Evolutionary conservation across 2,888 invertebrate species (phyloP), one percentile per base, ranked within the genome.

Genomic region (Chirona hameri): DNA sequence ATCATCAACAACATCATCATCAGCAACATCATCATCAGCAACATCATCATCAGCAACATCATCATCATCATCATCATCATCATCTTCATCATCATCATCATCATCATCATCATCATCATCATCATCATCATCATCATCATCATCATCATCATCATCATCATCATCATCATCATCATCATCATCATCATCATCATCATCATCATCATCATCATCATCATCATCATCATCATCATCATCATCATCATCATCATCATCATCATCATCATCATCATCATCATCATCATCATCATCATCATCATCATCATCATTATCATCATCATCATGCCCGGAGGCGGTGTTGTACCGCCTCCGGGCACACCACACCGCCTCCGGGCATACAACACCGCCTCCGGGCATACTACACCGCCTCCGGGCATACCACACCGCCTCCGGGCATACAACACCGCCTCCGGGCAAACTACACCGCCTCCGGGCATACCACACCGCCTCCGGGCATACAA

Each of bases 91-190:
- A 65, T 65, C n/a, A 65, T 65, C n/a, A 65, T 65, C 65, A 65
- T 65, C n/a, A 65, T 65, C 65, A 65, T 65, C n/a, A 65, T 65
- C 65, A 65, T 65, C n/a, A 65, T 65, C 65, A 65, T 65, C n/a
- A 65, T 65, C 65, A 65, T 65, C n/a, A 65, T 65, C 65, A 65
- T 65, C 65, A 65, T 65, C 65, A 65, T 65, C n/a, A 65, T 65
- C 65, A 65, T 65, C 65, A 65, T 65, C 65, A 65, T 65, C n/a
- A 65, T 65, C 65, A 65, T 65, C n/a, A 65, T 65, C 65, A 65
- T 65, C 65, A 65, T 65, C n/a, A 65, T 65, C 65, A 65, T 65
- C n/a, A 65, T 65, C n/a, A 65, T 65, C n/a, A 65, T 65, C 65
- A 65, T 65, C 65, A 65, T 65, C 65, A 65, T 65, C 65, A 65